These are phyloP conservation scores for Bubo scandiacus DNA, from an alignment of 2,113 vertebrate species.

Conservation along the genomic window DNA sequence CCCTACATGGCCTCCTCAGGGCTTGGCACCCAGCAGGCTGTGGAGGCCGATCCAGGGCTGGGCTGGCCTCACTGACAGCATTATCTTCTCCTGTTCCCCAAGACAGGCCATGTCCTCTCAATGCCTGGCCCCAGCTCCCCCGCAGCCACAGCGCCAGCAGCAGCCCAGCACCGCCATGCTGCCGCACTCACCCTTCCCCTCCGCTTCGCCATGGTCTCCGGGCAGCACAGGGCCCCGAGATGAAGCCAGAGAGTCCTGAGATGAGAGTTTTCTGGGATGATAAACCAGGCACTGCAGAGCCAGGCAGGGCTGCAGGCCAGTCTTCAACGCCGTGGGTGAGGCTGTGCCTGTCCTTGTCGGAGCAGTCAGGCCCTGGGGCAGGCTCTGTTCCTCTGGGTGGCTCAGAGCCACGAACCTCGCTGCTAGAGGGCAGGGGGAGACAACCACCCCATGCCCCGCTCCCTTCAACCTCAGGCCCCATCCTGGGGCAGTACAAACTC, in stretches of 20 bases:
- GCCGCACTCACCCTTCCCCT: background rate
- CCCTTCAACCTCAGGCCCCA: background rate
- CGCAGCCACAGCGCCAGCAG: accelerated
- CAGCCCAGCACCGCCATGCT: background rate
- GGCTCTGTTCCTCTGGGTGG: background rate
- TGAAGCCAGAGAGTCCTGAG: background rate
- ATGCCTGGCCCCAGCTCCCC: background rate
- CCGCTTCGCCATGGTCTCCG: background rate
- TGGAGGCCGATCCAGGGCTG: background rate
- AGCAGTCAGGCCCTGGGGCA: background rate
- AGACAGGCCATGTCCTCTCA: background rate
- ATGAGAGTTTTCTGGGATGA: background rate
- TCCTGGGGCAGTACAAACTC: background rate
- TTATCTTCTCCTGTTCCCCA: background rate
- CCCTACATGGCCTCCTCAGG: background rate
- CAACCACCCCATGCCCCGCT: background rate
- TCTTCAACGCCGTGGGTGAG: accelerated
- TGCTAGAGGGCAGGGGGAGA: background rate
- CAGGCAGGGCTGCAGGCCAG: background rate
- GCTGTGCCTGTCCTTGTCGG: background rate
- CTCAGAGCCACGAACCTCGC: background rate
- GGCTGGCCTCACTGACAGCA: background rate
- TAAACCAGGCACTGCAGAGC: accelerated
- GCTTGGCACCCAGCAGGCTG: background rate
- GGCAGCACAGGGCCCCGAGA: background rate